A percentile compares a stretch with the other conserved stretches of the same genome.
Conservation (phyloP, 2,797 vertebrate genomes). For the Ceyx erithaca region DNA sequence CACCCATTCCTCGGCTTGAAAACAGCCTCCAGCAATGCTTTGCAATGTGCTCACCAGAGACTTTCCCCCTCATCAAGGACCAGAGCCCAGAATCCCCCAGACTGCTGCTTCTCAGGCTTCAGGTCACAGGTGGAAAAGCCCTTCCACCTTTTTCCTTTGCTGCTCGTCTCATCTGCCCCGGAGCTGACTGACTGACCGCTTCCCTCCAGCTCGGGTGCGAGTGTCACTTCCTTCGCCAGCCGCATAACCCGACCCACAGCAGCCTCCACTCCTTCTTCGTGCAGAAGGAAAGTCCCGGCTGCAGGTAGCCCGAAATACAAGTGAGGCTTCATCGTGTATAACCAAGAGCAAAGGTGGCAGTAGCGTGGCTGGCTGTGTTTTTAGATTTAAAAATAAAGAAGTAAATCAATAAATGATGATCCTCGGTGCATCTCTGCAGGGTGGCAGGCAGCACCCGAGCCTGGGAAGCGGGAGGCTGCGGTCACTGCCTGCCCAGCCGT, state of each 20-base stretch:
- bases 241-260: rapidly evolving
- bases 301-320: neutral
- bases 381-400: neutral
- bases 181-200: neutral
- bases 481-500: neutral
- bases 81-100: neutral
- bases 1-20: rapidly evolving
- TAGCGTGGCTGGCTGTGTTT: neutral
- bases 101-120: neutral
- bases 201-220: neutral
- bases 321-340: neutral
- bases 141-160: neutral
- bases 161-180: neutral
- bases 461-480: slow-evolving; percentile 3
- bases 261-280: neutral
- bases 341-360: neutral
- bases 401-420: neutral
- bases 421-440: slow-evolving; percentile 11
- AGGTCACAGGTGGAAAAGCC: neutral
- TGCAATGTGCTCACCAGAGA: rapidly evolving
- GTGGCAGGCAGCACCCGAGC: neutral
- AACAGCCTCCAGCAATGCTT: neutral
- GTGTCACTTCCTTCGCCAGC: neutral
- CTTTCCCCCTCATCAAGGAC: neutral
- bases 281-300: neutral